Percentiles rank a stretch among this genome's conserved stretches.
Conservation (phyloP, 2,888 invertebrate genomes). For the Dryococelus australis region DNA sequence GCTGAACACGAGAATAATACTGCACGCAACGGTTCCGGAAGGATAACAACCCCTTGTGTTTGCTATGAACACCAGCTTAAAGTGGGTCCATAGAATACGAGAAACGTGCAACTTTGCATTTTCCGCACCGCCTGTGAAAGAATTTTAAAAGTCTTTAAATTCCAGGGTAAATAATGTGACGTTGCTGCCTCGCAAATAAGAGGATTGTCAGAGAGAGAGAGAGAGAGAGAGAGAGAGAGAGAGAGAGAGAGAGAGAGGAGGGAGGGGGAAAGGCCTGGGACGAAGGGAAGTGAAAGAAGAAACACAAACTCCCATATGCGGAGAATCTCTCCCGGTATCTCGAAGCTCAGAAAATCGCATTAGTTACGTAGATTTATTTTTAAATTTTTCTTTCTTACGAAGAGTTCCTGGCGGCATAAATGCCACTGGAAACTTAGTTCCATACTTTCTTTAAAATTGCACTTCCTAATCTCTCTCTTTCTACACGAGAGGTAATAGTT, state of each 20-base stretch:
- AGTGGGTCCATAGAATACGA: not conserved
- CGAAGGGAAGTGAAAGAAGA: not conserved
- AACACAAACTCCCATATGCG: conserved; percentile 1
- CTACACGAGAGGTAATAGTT: no score
- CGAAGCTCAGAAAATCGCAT: conserved; percentile 3
- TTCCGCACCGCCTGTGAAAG: not conserved
- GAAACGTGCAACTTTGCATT: not conserved
- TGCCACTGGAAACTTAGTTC: not conserved
- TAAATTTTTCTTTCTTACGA: not conserved
- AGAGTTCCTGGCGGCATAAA: not conserved
- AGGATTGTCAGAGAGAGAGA: not conserved
- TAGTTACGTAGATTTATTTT: conserved; percentile 10
- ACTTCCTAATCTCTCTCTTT: no score
- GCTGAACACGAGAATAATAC: not conserved
- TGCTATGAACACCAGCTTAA: not conserved
- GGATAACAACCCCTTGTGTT: not conserved
- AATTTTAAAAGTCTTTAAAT: not conserved
- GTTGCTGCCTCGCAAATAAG: not conserved
- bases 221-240: not conserved
- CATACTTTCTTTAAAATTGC: not conserved
- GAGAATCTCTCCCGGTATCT: not conserved
- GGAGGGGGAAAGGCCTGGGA: not conserved
- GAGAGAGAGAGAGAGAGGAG: not conserved
- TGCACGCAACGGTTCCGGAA: not conserved
- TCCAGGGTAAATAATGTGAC: not conserved